These are phyloP conservation scores for Urocitellus parryii DNA, from an alignment of 2,113 vertebrate genomes.

Conservation along the genomic window DNA sequence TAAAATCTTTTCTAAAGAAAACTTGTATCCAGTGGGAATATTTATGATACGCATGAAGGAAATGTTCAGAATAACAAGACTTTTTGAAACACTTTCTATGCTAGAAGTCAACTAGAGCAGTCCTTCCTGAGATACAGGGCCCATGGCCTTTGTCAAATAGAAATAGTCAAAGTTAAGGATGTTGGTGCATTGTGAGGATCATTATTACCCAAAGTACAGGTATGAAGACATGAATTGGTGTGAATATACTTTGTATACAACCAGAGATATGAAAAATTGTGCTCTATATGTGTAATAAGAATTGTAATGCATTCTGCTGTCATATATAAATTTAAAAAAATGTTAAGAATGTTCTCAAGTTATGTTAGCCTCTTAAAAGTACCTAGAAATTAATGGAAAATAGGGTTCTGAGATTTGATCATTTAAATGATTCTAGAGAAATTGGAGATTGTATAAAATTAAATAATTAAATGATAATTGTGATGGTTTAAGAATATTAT, in stretches of 20 bases:
- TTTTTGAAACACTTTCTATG: not conserved
- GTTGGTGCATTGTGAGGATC: too few relatives aligned
- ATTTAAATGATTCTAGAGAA: conserved; percentile 29
- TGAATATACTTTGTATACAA: too few relatives aligned
- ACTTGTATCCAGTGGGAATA: not conserved
- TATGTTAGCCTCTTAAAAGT: not conserved
- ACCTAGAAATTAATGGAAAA: not conserved
- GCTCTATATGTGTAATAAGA: too few relatives aligned
- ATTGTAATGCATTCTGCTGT: too few relatives aligned
- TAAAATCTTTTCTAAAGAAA: conserved; percentile 7
- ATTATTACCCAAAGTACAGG: too few relatives aligned
- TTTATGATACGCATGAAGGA: not conserved
- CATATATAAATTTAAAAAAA: too few relatives aligned
- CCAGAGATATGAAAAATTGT: too few relatives aligned
- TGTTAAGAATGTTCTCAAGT: not conserved
- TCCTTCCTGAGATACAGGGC: not conserved
- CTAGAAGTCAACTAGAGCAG: not conserved
- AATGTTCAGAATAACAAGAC: not conserved
- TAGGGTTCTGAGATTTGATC: not conserved
- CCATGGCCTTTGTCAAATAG: not conserved
- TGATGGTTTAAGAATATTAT: not conserved
- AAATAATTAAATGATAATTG: not conserved
- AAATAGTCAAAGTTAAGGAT: not conserved
- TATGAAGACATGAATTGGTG: too few relatives aligned
- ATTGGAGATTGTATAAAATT: not conserved